Evolutionary conservation across 2,888 invertebrate species (phyloP).

Genomic region (Cataglyphis livida): DNA sequence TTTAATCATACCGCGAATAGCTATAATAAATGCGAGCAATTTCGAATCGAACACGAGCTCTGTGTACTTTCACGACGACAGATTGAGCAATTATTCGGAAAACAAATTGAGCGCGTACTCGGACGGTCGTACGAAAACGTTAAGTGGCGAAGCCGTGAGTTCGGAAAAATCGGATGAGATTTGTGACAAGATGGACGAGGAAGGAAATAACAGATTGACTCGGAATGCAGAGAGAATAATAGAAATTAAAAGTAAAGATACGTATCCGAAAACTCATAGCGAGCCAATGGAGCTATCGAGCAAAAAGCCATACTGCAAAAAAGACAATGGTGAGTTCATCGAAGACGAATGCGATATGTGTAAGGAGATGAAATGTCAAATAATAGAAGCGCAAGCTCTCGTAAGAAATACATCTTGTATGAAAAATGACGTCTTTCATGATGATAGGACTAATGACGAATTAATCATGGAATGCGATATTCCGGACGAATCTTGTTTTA

Average conservation of each 20-base stretch:
- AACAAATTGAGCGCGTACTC: conserved; percentile 74
- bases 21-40: conserved; percentile 84
- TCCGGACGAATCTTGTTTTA: conserved; percentile 43
- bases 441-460: conserved; percentile 19
- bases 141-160: conserved; percentile 80
- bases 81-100: conserved; percentile 71
- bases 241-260: conserved; percentile 12
- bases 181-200: conserved; percentile 69
- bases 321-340: conserved; percentile 46
- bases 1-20: conserved; percentile 82
- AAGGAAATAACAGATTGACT: conserved; percentile 72
- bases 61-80: conserved; percentile 76
- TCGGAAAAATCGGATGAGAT: conserved; percentile 78
- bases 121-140: conserved; percentile 77
- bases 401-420: not conserved
- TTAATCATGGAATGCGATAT: not conserved
- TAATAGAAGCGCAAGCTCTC: conserved; percentile 27
- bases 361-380: conserved; percentile 31
- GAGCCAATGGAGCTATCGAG: conserved; percentile 37
- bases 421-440: not conserved
- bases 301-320: conserved; percentile 14
- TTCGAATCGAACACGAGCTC: conserved; percentile 84
- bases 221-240: conserved; percentile 43
- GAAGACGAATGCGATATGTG: conserved; percentile 24
- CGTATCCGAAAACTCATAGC: conserved; percentile 38